These are phyloP conservation scores for Syrista parreyssii DNA, from an alignment of 2,888 invertebrate species.

Conservation along the genomic window DNA sequence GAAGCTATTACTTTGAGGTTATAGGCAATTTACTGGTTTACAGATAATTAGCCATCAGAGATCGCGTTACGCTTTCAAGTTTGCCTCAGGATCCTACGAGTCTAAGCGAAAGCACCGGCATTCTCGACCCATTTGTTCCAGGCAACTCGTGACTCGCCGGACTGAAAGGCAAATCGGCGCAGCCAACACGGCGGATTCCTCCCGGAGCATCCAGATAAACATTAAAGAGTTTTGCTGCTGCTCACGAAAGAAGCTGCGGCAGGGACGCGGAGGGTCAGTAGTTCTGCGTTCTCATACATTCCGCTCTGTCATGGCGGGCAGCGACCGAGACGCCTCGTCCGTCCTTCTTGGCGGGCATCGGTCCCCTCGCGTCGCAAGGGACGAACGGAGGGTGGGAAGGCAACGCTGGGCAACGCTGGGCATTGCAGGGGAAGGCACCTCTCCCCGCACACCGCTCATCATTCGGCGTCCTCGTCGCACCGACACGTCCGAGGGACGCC, in stretches of 20 bases:
- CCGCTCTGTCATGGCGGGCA: constrained; percentile 62
- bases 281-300: constrained; percentile 64
- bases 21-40: too few species aligned
- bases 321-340: constrained; percentile 46
- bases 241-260: constrained; percentile 5
- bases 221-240: constrained; percentile 36
- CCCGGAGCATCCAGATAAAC: constrained; percentile 37
- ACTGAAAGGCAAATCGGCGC: not conserved
- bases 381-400: constrained; percentile 16
- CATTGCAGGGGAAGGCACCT: not conserved
- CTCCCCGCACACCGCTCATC: too few species aligned
- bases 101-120: too few species aligned
- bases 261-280: constrained; percentile 51
- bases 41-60: too few species aligned
- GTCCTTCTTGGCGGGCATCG: constrained; percentile 20
- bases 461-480: too few species aligned
- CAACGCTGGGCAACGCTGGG: constrained; percentile 9
- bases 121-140: too few species aligned
- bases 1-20: too few species aligned
- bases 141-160: too few species aligned
- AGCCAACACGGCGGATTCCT: not conserved
- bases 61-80: too few species aligned
- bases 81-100: too few species aligned
- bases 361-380: not conserved
- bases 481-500: too few species aligned